phyloP scores from a whole-genome alignment of 2,797 vertebrate genomes.

The Gymnopithys bicolor region DNA sequence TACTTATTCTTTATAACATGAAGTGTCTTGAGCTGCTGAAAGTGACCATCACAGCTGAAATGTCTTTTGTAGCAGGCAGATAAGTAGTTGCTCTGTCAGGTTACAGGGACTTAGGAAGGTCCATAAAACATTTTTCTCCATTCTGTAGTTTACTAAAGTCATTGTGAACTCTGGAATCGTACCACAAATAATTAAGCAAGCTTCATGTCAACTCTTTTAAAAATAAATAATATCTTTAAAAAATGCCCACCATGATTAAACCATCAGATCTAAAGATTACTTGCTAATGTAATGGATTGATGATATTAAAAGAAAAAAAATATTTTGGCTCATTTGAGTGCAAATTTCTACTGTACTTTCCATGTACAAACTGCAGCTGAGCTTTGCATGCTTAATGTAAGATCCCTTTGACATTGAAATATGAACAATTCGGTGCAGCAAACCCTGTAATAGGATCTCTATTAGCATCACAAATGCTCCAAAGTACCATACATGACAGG shows the following conservation, averaged over 20 bases:
- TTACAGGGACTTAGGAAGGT: neutral
- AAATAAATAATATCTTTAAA: neutral
- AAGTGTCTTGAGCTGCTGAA: neutral
- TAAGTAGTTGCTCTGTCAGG: neutral
- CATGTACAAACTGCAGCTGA: neutral
- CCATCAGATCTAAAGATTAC: neutral
- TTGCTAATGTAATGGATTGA: neutral
- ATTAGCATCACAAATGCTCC: neutral
- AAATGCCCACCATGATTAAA: neutral
- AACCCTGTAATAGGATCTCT: neutral
- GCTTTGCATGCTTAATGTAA: neutral
- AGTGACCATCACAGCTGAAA: neutral
- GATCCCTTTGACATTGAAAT: neutral
- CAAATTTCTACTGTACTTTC: neutral
- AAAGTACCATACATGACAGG: neutral
- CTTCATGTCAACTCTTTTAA: neutral
- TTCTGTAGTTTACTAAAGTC: neutral
- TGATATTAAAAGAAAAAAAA: neutral
- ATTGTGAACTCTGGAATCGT: neutral
- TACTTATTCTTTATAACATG: neutral
- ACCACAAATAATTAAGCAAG: neutral
- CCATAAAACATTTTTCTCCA: neutral
- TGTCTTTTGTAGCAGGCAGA: neutral
- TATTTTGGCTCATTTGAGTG: neutral
- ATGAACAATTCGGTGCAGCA: neutral